A percentile compares a stretch with the other conserved stretches of the same genome.
Conservation (phyloP, 2,797 vertebrate genomes). For the Phoxinus dragarum region DNA sequence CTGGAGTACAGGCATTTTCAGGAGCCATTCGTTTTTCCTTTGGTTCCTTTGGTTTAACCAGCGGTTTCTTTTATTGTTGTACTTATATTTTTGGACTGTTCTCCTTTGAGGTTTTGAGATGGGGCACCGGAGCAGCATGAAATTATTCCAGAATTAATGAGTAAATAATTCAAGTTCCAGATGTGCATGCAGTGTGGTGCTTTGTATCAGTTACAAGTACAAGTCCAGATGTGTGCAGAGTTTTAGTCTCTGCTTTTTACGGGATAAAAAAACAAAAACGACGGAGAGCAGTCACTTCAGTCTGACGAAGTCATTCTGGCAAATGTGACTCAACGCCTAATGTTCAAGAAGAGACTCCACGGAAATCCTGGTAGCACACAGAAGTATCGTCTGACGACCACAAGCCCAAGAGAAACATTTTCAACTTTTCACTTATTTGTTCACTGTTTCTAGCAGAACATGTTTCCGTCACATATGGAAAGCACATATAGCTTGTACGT, state of each 20-base stretch:
- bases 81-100: conserved; percentile 34
- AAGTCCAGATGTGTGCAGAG: conserved; percentile 66
- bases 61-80: conserved; percentile 9
- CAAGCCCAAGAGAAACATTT: conserved; percentile 62
- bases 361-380: conserved; percentile 63
- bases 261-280: conserved; percentile 37
- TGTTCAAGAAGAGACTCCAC: conserved; percentile 50
- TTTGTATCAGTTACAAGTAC: conserved; percentile 65
- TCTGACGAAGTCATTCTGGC: conserved; percentile 55
- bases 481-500: conserved; percentile 52
- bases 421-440: conserved; percentile 60
- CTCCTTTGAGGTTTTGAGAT: conserved; percentile 36
- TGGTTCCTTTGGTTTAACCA: background rate
- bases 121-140: conserved; percentile 52
- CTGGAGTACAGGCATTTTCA: background rate
- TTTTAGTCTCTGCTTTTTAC: conserved; percentile 55
- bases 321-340: conserved; percentile 60
- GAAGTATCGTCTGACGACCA: conserved; percentile 59
- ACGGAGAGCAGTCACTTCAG: conserved; percentile 40
- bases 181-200: conserved; percentile 67
- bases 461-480: conserved; percentile 64
- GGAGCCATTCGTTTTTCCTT: background rate
- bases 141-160: conserved; percentile 67
- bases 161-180: conserved; percentile 70
- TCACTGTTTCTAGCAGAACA: conserved; percentile 52